These are phyloP conservation scores for Thripadectes ignobilis DNA, from an alignment of 2,797 vertebrate species.

Conservation along the genomic window DNA sequence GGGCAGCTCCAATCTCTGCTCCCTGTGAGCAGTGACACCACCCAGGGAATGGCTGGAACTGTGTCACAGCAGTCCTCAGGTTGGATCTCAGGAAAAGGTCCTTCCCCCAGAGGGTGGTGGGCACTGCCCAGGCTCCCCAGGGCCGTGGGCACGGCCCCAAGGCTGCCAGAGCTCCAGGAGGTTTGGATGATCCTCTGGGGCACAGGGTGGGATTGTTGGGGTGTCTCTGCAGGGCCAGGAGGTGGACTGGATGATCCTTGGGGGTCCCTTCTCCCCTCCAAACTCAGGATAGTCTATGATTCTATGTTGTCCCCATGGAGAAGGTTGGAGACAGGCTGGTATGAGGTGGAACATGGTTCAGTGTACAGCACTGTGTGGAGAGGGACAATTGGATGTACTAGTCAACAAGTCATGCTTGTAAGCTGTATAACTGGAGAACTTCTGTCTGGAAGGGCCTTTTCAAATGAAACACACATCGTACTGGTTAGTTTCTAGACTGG, in stretches of 20 bases:
- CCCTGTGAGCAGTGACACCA: not conserved
- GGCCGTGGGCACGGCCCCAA: not conserved
- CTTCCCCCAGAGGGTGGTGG: not conserved
- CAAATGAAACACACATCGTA: not conserved
- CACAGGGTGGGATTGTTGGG: not conserved
- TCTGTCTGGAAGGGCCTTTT: not conserved
- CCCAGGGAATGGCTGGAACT: accelerated
- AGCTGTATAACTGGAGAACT: not conserved
- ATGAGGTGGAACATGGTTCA: not conserved
- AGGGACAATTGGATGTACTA: not conserved
- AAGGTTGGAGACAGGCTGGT: not conserved
- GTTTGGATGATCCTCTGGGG: not conserved
- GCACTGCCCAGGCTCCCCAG: not conserved
- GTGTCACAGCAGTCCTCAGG: not conserved
- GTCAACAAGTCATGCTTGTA: not conserved
- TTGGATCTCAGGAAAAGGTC: not conserved
- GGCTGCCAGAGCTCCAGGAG: not conserved
- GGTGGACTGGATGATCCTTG: accelerated
- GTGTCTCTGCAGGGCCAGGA: accelerated
- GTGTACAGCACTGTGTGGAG: accelerated
- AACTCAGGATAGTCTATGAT: not conserved
- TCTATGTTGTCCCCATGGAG: not conserved
- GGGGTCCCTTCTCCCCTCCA: not conserved
- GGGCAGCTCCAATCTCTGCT: not conserved
- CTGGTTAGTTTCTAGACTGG: not conserved